Evolutionary conservation across 2,113 vertebrate genomes (phyloP), one percentile per base, ranked within the genome.

Genomic region (Sinocyclocheilus rhinocerous): DNA sequence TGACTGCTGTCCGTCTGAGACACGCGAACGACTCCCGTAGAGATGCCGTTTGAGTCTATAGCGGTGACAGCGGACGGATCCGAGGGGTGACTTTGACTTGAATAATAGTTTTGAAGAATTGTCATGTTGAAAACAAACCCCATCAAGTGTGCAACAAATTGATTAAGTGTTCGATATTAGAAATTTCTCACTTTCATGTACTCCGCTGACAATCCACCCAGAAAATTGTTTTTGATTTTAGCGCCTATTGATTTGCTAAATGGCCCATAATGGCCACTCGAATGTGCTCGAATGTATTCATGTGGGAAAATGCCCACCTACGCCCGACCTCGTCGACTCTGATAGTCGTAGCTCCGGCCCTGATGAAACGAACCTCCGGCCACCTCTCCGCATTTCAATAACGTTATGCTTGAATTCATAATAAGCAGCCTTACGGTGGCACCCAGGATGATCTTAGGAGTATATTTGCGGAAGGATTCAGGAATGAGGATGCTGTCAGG

Each of bases 401-500:
- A 73, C 42, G 79, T 85, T 83, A 70, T 67, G 63, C 76, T 84
- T 76, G 85, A 79, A 86, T 81, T 88, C 81, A 61, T 72, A 84
- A 81, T 45, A 86, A 80, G 81, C 84, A 65, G 33, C 13, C 39
- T 57, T 69, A 39, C 6, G 26, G 52, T 26, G 1, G 22, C 77
- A 87, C 45, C 48, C 39, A 18, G 73, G n/a, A 61, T 84, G 83
- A 59, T 86, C 52, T 55, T 67, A n/a, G 63, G 79, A 86, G 88
- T 85, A 86, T 86, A 69, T 86, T 89, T 91, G 89, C 84, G 88
- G 90, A 85, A 80, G 89, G 91, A 92, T 91, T 88, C 89, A 84
- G 91, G 92, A 87, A 91, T 92, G 86, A 80, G 89, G 92, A 81
- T 80, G 89, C 92, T 94, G 94, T 94, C 92, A 92, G 92, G 91